Evolutionary conservation across 2,888 invertebrate species (phyloP).

Genomic region (Zhuqinia jingwanae): DNA sequence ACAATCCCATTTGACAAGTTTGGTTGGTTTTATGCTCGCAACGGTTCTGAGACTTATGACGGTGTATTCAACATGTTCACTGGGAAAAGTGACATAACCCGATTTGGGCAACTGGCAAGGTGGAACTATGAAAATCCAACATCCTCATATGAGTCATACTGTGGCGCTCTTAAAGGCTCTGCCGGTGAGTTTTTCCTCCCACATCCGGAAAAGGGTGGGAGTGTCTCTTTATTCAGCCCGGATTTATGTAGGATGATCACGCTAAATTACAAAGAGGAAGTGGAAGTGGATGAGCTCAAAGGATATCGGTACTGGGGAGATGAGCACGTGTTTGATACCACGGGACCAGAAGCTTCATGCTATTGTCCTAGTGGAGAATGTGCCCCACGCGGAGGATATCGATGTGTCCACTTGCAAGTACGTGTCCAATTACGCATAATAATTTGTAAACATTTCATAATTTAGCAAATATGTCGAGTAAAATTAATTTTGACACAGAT

Average conservation of each 20-base stretch:
- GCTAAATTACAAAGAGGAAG: constrained; percentile 85
- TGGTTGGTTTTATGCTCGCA: constrained; percentile 92
- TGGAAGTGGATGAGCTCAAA: constrained; percentile 82
- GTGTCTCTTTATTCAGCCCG: constrained; percentile 86
- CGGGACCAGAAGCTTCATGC: constrained; percentile 85
- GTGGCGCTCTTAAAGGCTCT: constrained; percentile 87
- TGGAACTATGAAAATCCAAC: constrained; percentile 88
- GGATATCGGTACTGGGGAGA: constrained; percentile 86
- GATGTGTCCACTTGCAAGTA: constrained; percentile 87
- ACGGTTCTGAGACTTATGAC: constrained; percentile 87
- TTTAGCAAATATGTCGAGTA: background rate
- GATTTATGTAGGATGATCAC: constrained; percentile 87
- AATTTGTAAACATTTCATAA: background rate
- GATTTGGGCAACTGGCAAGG: constrained; percentile 86
- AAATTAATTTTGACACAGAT: constrained; percentile 80
- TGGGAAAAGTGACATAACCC: constrained; percentile 84
- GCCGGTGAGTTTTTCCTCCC: constrained; percentile 91
- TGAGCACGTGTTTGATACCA: constrained; percentile 86
- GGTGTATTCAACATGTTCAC: constrained; percentile 90
- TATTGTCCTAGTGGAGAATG: constrained; percentile 83
- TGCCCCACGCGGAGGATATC: constrained; percentile 84
- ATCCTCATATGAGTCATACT: constrained; percentile 84
- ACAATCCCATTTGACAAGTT: constrained; percentile 88
- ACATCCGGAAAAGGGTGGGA: constrained; percentile 83
- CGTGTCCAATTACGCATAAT: constrained; percentile 1